A percentile compares a stretch with the other conserved stretches of the same genome.
Evolutionary conservation across 1,140 invertebrate species (phyloP).

Genomic region (Neodiprion fabricii): DNA sequence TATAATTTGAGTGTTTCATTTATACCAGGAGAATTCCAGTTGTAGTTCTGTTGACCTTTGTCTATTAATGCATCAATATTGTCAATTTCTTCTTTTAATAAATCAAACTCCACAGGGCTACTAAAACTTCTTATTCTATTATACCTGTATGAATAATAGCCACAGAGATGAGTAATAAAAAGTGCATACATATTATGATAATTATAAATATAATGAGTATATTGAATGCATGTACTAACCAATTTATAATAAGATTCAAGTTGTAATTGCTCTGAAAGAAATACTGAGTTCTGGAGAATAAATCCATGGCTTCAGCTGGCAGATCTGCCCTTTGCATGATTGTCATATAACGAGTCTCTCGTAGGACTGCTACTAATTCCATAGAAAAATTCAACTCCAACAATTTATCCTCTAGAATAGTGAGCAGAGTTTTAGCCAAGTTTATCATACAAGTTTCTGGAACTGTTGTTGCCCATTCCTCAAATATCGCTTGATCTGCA

Average conservation of each 20-base stretch:
- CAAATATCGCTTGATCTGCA: slow-evolving; percentile 40
- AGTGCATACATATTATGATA: too few species aligned
- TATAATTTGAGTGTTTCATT: slow-evolving; percentile 10
- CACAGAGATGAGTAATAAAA: neutral
- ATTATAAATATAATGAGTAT: slow-evolving; percentile 47
- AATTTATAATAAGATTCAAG: slow-evolving; percentile 39
- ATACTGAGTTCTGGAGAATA: slow-evolving; percentile 53
- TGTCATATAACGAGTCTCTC: slow-evolving; percentile 71
- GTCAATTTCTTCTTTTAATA: slow-evolving; percentile 65
- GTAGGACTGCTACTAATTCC: slow-evolving; percentile 50
- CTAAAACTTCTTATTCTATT: slow-evolving; percentile 64
- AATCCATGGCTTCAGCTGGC: slow-evolving; percentile 63
- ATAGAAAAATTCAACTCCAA: slow-evolving; percentile 44
- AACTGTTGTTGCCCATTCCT: slow-evolving; percentile 40
- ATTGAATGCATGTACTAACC: slow-evolving; percentile 57
- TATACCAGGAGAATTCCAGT: slow-evolving; percentile 67
- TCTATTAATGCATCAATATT: slow-evolving; percentile 66
- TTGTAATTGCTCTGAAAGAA: slow-evolving; percentile 43
- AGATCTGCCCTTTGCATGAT: slow-evolving; percentile 64
- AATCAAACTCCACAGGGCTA: slow-evolving; percentile 64
- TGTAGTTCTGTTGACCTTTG: slow-evolving; percentile 63
- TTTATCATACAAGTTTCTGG: slow-evolving; percentile 32
- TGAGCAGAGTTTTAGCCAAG: slow-evolving; percentile 39
- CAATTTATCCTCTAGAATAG: slow-evolving; percentile 27
- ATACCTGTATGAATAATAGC: slow-evolving; percentile 54